phyloP scores from a whole-genome alignment of 2,113 vertebrate species.

The Verasper variegatus region DNA sequence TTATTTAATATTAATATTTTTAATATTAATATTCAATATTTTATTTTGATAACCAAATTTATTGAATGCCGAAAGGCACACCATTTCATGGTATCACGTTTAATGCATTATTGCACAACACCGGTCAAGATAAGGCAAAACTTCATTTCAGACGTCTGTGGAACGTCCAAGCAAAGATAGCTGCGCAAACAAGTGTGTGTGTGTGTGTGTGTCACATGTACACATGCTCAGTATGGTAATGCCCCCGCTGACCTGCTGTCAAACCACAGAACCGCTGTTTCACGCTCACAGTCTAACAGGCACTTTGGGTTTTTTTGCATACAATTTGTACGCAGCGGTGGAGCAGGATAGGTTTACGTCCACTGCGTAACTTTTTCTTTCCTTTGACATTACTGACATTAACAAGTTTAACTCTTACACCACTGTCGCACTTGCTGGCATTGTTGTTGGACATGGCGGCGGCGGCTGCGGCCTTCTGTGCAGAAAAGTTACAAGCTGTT shows the following conservation, averaged over 20 bases:
- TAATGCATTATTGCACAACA: no score
- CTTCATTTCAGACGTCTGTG: no score
- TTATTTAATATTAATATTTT: no score
- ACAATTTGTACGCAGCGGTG: slow-evolving; percentile 55
- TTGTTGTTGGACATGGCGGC: slow-evolving; percentile 84
- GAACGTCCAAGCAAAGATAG: no score
- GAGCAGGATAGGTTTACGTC: not conserved
- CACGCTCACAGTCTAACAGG: slow-evolving; percentile 1
- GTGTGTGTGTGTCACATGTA: no score
- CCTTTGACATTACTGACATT: not conserved
- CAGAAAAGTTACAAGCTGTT: not conserved
- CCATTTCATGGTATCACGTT: no score
- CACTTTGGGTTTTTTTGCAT: slow-evolving; percentile 50
- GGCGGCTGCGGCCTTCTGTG: slow-evolving; percentile 25
- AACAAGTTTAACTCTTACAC: not conserved
- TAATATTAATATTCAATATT: no score
- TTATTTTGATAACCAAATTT: no score
- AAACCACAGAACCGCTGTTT: not conserved
- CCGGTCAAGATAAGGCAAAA: no score
- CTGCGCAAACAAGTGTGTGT: no score
- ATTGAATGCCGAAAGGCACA: no score
- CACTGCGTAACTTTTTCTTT: not conserved
- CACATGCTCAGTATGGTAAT: not conserved
- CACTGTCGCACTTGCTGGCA: slow-evolving; percentile 54
- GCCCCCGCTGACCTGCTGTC: slow-evolving; percentile 7